These are phyloP conservation scores for Dorcus parallelipipedus DNA, from an alignment of 2,888 invertebrate species.

Conservation along the genomic window DNA sequence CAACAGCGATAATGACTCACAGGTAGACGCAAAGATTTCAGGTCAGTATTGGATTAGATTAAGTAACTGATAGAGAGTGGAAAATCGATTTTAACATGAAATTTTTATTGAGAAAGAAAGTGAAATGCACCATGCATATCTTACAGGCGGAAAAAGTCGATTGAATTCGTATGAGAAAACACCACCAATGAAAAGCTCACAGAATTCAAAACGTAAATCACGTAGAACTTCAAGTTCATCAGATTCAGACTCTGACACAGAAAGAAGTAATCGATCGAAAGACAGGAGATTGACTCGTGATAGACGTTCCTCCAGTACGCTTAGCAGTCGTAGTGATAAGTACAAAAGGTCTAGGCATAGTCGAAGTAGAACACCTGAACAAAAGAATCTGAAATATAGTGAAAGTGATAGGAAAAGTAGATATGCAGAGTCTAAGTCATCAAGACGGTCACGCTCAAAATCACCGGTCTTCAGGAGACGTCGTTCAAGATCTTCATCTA, in stretches of 20 bases:
- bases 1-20: conserved; percentile 48
- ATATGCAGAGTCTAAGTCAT: conserved; percentile 16
- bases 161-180: conserved; percentile 14
- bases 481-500: conserved; percentile 18
- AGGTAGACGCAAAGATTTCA: conserved; percentile 44
- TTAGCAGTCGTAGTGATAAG: conserved; percentile 26
- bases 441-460: conserved; percentile 20
- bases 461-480: conserved; percentile 21
- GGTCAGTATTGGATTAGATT: conserved; percentile 38
- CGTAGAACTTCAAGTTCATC: conserved; percentile 21
- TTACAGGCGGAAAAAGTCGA: conserved; percentile 19
- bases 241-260: conserved; percentile 23
- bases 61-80: conserved; percentile 2
- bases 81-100: background rate
- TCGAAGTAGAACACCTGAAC: conserved; percentile 22
- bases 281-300: conserved; percentile 14
- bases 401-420: conserved; percentile 16
- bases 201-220: conserved; percentile 18
- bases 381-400: conserved; percentile 17
- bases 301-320: conserved; percentile 24
- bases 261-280: conserved; percentile 12
- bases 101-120: background rate
- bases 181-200: conserved; percentile 12
- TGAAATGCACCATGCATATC: background rate
- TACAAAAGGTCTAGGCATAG: conserved; percentile 24